A percentile compares a stretch with the other conserved stretches of the same genome.
These are phyloP conservation scores for Fregetta grallaria DNA, from an alignment of 2,113 vertebrate species.

Conservation along the genomic window DNA sequence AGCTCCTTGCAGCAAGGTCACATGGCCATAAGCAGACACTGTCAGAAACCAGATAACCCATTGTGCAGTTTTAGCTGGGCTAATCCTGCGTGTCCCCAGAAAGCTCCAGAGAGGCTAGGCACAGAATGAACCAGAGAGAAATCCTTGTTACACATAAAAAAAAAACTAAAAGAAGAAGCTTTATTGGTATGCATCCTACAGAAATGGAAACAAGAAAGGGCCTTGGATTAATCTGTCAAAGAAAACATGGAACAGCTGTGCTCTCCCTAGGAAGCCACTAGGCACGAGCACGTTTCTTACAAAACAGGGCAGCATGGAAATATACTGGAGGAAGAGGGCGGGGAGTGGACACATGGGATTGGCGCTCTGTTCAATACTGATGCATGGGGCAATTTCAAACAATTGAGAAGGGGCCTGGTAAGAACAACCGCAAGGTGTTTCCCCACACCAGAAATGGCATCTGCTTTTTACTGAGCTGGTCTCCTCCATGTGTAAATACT, in stretches of 20 bases:
- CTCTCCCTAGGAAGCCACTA: neutral
- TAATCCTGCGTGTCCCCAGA: neutral
- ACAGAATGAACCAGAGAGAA: neutral
- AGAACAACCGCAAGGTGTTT: neutral
- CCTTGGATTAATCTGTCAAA: constrained; percentile 39
- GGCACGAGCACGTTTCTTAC: neutral
- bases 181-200: constrained; percentile 69
- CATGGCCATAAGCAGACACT: constrained; percentile 3
- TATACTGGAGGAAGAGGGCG: neutral
- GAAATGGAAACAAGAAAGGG: constrained; percentile 45
- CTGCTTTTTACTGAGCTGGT: neutral
- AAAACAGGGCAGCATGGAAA: constrained; percentile 10
- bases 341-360: neutral
- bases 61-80: constrained; percentile 23
- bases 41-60: constrained; percentile 43
- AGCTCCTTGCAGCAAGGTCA: constrained; percentile 41
- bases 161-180: neutral
- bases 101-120: neutral
- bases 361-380: neutral
- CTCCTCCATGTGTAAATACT: neutral
- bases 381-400: neutral
- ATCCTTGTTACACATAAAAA: constrained; percentile 34
- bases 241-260: constrained; percentile 4
- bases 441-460: neutral
- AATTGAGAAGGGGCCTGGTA: neutral